phyloP scores from a whole-genome alignment of 2,113 vertebrate species.

The Motacilla alba region DNA sequence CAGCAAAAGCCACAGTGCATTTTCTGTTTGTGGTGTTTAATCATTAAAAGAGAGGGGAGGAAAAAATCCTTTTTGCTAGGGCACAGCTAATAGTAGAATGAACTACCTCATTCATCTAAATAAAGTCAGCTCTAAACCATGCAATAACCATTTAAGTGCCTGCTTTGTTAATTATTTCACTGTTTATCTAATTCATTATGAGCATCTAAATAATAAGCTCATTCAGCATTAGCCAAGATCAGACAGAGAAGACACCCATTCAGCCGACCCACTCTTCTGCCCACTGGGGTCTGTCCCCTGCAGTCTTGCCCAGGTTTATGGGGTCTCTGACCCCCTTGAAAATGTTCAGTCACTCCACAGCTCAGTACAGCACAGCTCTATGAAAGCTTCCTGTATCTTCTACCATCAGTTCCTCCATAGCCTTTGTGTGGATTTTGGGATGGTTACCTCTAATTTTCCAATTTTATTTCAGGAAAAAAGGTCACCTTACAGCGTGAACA shows the following conservation, averaged over 20 bases:
- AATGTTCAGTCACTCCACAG: background rate
- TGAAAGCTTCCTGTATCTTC: background rate
- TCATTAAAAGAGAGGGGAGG: background rate
- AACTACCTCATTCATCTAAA: conserved; percentile 32
- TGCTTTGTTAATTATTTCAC: conserved; percentile 34
- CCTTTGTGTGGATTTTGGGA: background rate
- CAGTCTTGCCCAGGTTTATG: background rate
- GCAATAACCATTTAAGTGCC: conserved; percentile 19
- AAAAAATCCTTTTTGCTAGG: background rate
- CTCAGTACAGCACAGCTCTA: background rate
- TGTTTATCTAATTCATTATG: conserved; percentile 16
- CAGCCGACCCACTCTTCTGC: background rate
- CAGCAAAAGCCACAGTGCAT: background rate
- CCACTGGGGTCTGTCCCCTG: background rate
- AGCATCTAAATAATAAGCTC: conserved; percentile 11
- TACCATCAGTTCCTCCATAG: background rate
- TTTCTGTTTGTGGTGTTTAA: background rate
- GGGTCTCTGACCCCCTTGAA: background rate
- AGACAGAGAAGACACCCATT: background rate
- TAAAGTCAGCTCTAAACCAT: background rate
- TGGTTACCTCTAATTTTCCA: background rate
- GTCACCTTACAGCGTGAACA: background rate
- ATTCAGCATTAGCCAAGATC: background rate
- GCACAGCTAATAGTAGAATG: background rate
- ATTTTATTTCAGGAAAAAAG: background rate